These are phyloP conservation scores for Trisateles emortualis DNA, from an alignment of 2,888 invertebrate species.

Conservation along the genomic window DNA sequence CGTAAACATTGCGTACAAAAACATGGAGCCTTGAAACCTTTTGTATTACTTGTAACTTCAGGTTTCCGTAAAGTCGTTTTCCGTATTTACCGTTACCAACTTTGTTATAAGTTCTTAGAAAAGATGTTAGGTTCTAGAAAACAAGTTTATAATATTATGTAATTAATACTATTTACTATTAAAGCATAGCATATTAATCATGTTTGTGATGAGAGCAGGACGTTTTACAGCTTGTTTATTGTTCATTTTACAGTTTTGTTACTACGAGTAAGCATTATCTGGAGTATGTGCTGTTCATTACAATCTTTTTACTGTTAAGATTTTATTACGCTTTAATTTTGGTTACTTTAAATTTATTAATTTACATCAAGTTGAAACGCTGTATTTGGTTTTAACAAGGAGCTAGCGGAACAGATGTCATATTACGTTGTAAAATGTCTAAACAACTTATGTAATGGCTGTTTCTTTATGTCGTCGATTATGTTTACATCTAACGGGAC, in stretches of 20 bases:
- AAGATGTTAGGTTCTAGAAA: neutral
- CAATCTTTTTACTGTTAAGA: too few species aligned
- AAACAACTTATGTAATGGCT: neutral
- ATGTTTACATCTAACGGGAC: neutral
- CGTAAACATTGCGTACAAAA: constrained; percentile 41
- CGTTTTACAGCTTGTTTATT: too few species aligned
- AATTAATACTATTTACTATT: neutral
- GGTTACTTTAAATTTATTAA: too few species aligned
- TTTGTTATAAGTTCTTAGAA: neutral
- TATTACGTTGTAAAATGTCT: neutral
- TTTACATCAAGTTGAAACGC: too few species aligned
- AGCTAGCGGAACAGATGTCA: neutral
- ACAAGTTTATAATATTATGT: neutral
- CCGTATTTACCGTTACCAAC: constrained; percentile 27
- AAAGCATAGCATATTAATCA: too few species aligned
- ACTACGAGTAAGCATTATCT: too few species aligned
- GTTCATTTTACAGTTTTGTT: too few species aligned
- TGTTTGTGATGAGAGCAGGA: too few species aligned
- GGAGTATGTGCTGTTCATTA: too few species aligned
- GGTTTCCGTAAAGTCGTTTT: constrained; percentile 41
- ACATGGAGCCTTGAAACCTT: constrained; percentile 42
- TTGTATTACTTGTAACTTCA: constrained; percentile 29
- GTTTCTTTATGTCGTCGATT: neutral
- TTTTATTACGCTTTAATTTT: too few species aligned
- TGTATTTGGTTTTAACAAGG: neutral